Conservation (phyloP, 2,113 vertebrate species). For the Strix aluco region DNA sequence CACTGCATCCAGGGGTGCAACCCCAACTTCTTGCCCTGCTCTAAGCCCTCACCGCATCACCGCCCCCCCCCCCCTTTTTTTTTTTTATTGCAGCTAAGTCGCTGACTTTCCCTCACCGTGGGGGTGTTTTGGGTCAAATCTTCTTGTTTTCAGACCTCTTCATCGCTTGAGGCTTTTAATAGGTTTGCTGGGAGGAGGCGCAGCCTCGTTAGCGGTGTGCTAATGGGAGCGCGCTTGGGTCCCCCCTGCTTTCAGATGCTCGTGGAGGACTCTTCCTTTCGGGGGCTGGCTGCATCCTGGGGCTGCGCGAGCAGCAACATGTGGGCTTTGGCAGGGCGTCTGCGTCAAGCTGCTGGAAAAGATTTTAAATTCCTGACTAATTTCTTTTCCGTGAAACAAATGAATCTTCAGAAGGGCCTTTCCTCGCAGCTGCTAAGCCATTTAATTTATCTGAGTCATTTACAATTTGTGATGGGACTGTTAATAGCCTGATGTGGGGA, state of each 20-base stretch:
- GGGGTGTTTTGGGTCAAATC: not conserved
- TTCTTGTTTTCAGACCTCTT: not conserved
- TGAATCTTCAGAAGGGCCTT: constrained; percentile 54
- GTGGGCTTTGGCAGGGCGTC: constrained; percentile 41
- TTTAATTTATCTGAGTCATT: constrained; percentile 73
- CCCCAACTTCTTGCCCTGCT: not conserved
- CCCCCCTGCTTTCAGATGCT: not conserved
- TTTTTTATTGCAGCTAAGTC: accelerated
- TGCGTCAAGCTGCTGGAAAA: not conserved
- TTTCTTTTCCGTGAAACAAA: constrained; percentile 60
- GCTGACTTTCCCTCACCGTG: accelerated
- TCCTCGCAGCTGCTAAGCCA: constrained; percentile 65
- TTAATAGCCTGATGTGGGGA: constrained; percentile 65
- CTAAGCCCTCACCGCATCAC: accelerated
- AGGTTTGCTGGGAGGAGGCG: not conserved
- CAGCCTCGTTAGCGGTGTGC: accelerated
- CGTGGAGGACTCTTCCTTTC: not conserved
- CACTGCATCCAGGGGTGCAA: not conserved
- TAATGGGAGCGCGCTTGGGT: accelerated
- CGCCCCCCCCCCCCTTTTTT: accelerated
- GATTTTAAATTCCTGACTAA: constrained; percentile 57
- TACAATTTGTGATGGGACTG: constrained; percentile 68
- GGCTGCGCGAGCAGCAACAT: not conserved
- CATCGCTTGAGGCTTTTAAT: not conserved
- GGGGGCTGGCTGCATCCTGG: not conserved